Conservation (phyloP, 2,888 invertebrate genomes). For the Acutogordius australiensis region DNA sequence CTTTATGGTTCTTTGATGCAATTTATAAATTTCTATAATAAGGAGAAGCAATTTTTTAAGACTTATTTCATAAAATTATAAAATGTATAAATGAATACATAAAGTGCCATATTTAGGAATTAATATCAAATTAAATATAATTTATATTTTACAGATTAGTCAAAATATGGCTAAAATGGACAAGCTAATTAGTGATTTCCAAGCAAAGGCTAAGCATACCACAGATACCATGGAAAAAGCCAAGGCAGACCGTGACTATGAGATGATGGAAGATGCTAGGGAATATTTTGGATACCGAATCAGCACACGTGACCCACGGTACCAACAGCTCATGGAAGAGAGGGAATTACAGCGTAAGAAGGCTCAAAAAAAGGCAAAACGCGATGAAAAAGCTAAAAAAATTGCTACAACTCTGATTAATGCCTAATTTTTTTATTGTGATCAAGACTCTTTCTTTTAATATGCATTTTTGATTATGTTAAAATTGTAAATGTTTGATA, state of each 20-base stretch:
- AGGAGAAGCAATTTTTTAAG: too few relatives aligned
- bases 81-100: too few relatives aligned
- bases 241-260: background rate
- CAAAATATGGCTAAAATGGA: conserved; percentile 10
- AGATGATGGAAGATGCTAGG: background rate
- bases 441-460: too few relatives aligned
- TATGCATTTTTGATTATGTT: too few relatives aligned
- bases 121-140: background rate
- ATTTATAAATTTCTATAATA: too few relatives aligned
- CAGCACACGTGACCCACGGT: background rate
- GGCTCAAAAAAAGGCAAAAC: background rate
- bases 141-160: background rate
- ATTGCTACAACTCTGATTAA: background rate
- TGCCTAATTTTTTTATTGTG: too few relatives aligned
- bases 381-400: background rate
- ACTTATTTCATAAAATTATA: too few relatives aligned
- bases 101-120: too few relatives aligned
- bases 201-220: background rate
- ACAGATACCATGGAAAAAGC: background rate
- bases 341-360: background rate
- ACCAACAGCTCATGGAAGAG: background rate
- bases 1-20: too few relatives aligned
- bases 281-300: conserved; percentile 7
- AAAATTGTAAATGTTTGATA: too few relatives aligned
- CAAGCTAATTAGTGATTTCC: background rate